Evolutionary conservation across 1,140 invertebrate genomes (phyloP).

Genomic region (Caenorhabditis brenneri): DNA sequence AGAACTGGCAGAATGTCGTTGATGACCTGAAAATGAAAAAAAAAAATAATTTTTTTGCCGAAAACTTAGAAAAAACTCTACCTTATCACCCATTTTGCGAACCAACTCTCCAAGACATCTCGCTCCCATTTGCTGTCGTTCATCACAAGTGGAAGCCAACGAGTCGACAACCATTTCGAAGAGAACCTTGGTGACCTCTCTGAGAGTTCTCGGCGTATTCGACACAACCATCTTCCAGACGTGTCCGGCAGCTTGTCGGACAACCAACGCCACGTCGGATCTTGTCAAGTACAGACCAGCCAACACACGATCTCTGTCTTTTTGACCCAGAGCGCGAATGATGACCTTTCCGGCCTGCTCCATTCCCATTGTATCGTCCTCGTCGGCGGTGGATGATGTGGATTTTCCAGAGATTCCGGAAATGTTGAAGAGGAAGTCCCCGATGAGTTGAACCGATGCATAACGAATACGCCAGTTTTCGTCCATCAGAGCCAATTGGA

Average conservation of each 20-base stretch:
- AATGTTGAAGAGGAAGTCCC: slow-evolving; percentile 93
- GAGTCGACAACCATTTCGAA: slow-evolving; percentile 78
- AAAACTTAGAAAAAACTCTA: no score
- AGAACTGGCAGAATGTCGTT: slow-evolving; percentile 83
- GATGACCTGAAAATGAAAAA: neutral
- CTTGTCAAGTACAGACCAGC: slow-evolving; percentile 95
- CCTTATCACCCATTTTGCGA: slow-evolving; percentile 92
- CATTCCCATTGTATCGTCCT: slow-evolving; percentile 98
- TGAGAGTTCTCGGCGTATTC: slow-evolving; percentile 82
- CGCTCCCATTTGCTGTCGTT: slow-evolving; percentile 79
- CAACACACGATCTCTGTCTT: slow-evolving; percentile 87
- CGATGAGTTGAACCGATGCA: slow-evolving; percentile 91
- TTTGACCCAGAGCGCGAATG: slow-evolving; percentile 83
- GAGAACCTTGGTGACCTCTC: slow-evolving; percentile 92
- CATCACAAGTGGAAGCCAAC: slow-evolving; percentile 78
- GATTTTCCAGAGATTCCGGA: slow-evolving; percentile 95
- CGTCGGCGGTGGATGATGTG: slow-evolving; percentile 95
- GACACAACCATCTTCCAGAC: slow-evolving; percentile 71
- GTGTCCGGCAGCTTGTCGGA: slow-evolving; percentile 82
- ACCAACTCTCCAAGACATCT: slow-evolving; percentile 95
- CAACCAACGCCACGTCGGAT: slow-evolving; percentile 93
- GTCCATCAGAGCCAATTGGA: slow-evolving; percentile 91
- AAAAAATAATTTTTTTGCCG: no score
- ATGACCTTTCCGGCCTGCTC: slow-evolving; percentile 90
- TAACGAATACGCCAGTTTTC: slow-evolving; percentile 98